A percentile compares a stretch with the other conserved stretches of the same genome.
These are phyloP conservation scores for Eristalis intricaria DNA, from an alignment of 2,888 invertebrate species.

Conservation along the genomic window DNA sequence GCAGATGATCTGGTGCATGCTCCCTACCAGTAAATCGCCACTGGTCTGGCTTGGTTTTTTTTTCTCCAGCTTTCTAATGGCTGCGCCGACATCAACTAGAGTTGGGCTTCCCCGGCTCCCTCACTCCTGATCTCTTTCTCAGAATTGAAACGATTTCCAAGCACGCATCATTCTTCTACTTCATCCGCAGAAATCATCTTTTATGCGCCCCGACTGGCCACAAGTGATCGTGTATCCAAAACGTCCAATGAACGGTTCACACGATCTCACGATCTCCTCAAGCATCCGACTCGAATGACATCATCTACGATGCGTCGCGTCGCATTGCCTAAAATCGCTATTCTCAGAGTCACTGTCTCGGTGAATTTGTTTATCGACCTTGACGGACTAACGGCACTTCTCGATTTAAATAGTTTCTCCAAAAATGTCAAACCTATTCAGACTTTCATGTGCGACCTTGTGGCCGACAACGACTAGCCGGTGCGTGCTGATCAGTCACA, in stretches of 20 bases:
- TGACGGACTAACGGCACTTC: not conserved
- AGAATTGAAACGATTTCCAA: no score
- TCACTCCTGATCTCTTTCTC: no score
- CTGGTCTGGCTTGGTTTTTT: no score
- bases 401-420: not conserved
- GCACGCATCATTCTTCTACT: not conserved
- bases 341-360: not conserved
- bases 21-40: no score
- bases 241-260: no score
- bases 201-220: no score
- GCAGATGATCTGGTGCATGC: no score
- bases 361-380: not conserved
- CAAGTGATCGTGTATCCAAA: no score
- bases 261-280: not conserved
- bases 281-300: not conserved
- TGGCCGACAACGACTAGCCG: not conserved
- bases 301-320: not conserved
- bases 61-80: no score
- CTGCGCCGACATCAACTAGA: no score
- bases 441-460: not conserved
- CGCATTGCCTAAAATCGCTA: not conserved
- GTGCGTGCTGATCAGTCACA: not conserved
- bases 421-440: not conserved
- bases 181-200: not conserved
- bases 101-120: no score